Evolutionary conservation across 2,797 vertebrate genomes (phyloP).

Genomic region (Acomys russatus): DNA sequence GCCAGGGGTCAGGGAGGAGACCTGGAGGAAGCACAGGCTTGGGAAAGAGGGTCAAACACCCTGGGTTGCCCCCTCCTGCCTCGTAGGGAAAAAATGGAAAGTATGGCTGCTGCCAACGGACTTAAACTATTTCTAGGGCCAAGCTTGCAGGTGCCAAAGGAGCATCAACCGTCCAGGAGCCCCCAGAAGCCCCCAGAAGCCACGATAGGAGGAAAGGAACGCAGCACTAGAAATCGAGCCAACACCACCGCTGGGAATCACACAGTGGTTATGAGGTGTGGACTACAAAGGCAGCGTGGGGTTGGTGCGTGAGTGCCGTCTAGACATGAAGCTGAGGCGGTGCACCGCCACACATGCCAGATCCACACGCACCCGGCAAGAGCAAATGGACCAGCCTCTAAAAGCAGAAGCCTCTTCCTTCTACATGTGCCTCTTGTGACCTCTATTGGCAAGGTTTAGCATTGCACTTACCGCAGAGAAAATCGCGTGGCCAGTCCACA

Average conservation of each 20-base stretch:
- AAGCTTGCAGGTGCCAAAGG: not conserved
- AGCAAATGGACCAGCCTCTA: not conserved
- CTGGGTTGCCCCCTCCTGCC: not conserved
- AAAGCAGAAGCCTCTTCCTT: slow-evolving; percentile 3
- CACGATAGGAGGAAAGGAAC: not conserved
- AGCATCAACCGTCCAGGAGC: not conserved
- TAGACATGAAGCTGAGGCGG: not conserved
- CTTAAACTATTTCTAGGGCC: not conserved
- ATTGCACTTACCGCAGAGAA: not conserved
- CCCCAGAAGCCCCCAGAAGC: not conserved
- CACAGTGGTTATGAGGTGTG: not conserved
- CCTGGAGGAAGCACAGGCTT: not conserved
- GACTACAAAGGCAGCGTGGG: not conserved
- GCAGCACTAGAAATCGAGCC: not conserved
- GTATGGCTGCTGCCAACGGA: not conserved
- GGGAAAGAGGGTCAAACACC: not conserved
- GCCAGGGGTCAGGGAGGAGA: not conserved
- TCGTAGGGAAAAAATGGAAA: not conserved
- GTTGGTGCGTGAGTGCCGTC: not conserved
- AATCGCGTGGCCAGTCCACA: not conserved
- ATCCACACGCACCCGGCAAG: not conserved
- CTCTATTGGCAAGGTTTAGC: slow-evolving; percentile 45
- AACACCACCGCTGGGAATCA: not conserved
- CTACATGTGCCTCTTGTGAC: not conserved
- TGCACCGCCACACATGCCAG: not conserved